Percentiles rank a stretch among this genome's conserved stretches.
These are phyloP conservation scores for Cydia strobilella DNA, from an alignment of 1,140 invertebrate genomes.

Conservation along the genomic window DNA sequence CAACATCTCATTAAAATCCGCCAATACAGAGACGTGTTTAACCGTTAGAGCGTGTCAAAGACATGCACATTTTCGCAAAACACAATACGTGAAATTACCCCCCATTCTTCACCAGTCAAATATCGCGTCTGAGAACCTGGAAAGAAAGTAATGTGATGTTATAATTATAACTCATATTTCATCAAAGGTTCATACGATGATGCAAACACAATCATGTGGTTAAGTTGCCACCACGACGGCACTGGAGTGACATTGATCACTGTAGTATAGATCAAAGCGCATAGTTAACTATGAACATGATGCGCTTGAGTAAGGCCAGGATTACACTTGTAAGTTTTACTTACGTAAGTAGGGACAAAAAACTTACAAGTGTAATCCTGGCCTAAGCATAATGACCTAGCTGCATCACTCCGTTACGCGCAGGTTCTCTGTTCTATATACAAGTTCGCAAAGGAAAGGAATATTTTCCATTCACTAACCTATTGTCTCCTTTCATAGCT, in stretches of 20 bases:
- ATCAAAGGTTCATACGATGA: slow-evolving; percentile 4
- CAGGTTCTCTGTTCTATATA: not conserved
- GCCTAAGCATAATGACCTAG: not conserved
- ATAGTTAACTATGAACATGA: slow-evolving; percentile 3
- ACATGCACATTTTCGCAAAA: too few species aligned
- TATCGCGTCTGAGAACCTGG: not conserved
- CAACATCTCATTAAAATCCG: too few species aligned
- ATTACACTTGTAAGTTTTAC: too few species aligned
- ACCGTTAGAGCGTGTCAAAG: too few species aligned
- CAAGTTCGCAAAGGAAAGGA: not conserved
- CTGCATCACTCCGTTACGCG: not conserved
- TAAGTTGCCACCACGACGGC: not conserved
- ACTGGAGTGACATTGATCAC: slow-evolving; percentile 25
- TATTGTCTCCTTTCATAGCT: too few species aligned
- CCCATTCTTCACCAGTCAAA: too few species aligned
- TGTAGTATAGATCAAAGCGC: not conserved
- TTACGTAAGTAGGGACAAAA: too few species aligned
- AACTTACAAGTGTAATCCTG: too few species aligned
- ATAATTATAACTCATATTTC: not conserved
- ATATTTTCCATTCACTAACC: not conserved
- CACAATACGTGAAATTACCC: too few species aligned
- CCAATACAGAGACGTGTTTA: too few species aligned
- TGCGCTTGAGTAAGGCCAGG: not conserved
- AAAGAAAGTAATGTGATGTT: not conserved
- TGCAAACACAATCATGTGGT: slow-evolving; percentile 5